These are phyloP conservation scores for Zonotrichia albicollis DNA, from an alignment of 2,797 vertebrate species.

Conservation along the genomic window DNA sequence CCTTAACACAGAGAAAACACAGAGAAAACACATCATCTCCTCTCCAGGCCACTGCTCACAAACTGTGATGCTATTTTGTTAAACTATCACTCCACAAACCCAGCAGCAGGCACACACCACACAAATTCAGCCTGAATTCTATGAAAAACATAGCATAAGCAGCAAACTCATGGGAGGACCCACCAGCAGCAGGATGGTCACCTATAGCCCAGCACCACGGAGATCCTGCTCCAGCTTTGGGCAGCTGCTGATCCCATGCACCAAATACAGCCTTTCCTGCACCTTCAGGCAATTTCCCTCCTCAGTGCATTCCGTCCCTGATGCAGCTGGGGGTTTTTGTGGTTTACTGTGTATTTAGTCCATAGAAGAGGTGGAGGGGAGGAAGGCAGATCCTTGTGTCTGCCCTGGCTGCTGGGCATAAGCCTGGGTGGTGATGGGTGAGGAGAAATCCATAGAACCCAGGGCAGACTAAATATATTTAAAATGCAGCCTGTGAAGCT, in stretches of 20 bases:
- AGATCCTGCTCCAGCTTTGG: not conserved
- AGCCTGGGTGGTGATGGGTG: not conserved
- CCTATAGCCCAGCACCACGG: not conserved
- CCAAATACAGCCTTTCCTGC: not conserved
- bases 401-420: not conserved
- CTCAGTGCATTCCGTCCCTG: not conserved
- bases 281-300: not conserved
- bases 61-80: not conserved
- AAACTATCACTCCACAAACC: not conserved
- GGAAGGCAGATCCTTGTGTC: not conserved
- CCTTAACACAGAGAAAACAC: not conserved
- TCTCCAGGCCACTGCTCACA: not conserved
- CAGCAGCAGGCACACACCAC: not conserved
- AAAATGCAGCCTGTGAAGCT: not conserved
- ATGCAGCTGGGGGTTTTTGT: accelerated
- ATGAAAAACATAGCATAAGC: not conserved
- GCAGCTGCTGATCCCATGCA: not conserved
- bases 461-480: not conserved
- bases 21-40: not conserved
- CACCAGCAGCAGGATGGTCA: not conserved
- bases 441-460: not conserved
- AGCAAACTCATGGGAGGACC: not conserved
- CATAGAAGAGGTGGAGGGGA: not conserved
- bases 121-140: not conserved
- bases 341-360: not conserved